These are phyloP conservation scores for Protodeltote pygarga DNA, from an alignment of 2,888 invertebrate genomes.

Conservation along the genomic window DNA sequence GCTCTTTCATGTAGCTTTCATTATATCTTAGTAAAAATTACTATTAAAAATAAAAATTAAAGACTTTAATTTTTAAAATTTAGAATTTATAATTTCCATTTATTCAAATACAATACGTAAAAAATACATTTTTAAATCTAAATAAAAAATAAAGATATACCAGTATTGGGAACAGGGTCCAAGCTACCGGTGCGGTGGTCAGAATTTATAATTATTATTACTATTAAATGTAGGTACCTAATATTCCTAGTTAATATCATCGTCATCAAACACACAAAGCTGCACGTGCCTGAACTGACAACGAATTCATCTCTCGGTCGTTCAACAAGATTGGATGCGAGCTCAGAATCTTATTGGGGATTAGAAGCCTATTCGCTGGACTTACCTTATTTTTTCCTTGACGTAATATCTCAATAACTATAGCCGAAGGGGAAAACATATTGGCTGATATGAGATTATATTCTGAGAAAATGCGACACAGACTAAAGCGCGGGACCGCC, in stretches of 20 bases:
- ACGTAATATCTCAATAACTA: conserved; percentile 5
- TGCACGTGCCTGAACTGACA: conserved; percentile 11
- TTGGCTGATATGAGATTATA: conserved; percentile 4
- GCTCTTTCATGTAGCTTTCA: no score
- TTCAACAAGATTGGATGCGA: conserved; percentile 27
- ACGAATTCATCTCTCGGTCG: conserved; percentile 25
- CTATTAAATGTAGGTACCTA: conserved; percentile 5
- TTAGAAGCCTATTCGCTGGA: conserved; percentile 23
- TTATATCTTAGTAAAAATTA: no score
- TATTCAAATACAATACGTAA: no score
- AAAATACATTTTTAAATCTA: no score
- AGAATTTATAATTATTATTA: no score
- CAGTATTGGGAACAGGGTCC: no score
- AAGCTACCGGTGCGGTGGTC: no score
- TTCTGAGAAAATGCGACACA: conserved; percentile 1
- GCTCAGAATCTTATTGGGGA: conserved; percentile 31
- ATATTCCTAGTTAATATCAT: not conserved
- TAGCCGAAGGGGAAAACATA: conserved; percentile 11
- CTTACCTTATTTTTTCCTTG: conserved; percentile 27
- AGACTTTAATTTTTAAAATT: no score
- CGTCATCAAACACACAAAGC: conserved; percentile 2
- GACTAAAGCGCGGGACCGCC: not conserved
- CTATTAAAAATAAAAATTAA: no score
- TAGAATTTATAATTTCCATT: no score
- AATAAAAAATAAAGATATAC: no score